These are phyloP conservation scores for Sympetrum striolatum DNA, from an alignment of 2,888 invertebrate species.

Conservation along the genomic window DNA sequence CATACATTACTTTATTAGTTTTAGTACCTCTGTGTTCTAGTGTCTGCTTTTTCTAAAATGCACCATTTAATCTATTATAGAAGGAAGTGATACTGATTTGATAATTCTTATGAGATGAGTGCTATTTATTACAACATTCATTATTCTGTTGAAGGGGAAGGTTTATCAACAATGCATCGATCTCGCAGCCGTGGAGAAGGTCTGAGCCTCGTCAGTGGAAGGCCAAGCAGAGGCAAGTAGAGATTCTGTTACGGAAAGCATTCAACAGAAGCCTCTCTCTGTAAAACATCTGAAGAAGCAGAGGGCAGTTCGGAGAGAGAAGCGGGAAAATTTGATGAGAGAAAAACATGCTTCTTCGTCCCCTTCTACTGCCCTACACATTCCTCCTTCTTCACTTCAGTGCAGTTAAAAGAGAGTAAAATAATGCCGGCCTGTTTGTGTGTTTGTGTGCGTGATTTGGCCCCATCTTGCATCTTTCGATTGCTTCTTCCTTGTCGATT, in stretches of 20 bases:
- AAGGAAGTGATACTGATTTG: constrained; percentile 25
- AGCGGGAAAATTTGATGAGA: neutral
- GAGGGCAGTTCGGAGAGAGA: constrained; percentile 2
- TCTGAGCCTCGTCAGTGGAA: constrained; percentile 73
- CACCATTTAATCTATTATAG: neutral
- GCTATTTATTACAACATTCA: neutral
- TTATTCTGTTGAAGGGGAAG: constrained; percentile 59
- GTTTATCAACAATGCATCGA: constrained; percentile 73
- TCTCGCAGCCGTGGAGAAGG: constrained; percentile 84
- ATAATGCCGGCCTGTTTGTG: constrained; percentile 6
- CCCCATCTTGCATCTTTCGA: constrained; percentile 12
- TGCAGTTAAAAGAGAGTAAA: neutral
- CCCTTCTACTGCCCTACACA: constrained; percentile 6
- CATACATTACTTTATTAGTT: constrained; percentile 58
- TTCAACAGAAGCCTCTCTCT: neutral
- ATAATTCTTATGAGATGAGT: neutral
- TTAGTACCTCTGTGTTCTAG: constrained; percentile 34
- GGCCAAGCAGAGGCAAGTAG: constrained; percentile 53
- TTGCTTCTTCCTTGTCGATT: neutral
- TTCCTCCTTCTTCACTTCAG: constrained; percentile 12
- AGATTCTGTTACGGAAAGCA: neutral
- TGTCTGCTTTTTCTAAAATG: too few relatives aligned
- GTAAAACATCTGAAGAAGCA: neutral
- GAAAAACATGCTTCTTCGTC: neutral
- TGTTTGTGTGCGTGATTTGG: neutral